Conservation (phyloP, 2,888 invertebrate species). For the Teleogryllus oceanicus region DNA sequence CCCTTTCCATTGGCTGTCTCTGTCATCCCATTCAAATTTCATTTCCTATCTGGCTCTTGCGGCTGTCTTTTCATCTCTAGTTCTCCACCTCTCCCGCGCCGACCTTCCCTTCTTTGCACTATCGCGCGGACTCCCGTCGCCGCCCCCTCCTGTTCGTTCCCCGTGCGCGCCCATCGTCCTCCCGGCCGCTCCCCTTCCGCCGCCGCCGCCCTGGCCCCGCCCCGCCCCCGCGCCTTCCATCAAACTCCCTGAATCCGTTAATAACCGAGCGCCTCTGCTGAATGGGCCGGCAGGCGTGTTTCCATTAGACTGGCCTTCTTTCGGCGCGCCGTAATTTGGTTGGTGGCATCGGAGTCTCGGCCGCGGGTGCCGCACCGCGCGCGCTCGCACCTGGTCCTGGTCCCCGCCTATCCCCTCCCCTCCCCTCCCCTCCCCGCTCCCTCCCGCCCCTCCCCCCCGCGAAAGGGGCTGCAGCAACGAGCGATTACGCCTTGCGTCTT, state of each 20-base stretch:
- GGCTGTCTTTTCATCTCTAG: no score
- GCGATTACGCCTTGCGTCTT: constrained; percentile 8
- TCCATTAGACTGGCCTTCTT: constrained; percentile 18
- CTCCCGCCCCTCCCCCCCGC: background rate
- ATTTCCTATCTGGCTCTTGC: no score
- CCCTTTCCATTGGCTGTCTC: no score
- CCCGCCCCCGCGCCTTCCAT: background rate
- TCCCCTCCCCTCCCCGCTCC: background rate
- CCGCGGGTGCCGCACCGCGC: background rate
- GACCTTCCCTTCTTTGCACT: no score
- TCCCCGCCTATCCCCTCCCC: background rate
- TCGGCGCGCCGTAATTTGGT: background rate
- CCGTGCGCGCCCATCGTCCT: background rate
- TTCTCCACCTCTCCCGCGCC: no score
- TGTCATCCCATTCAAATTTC: no score
- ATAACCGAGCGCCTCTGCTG: constrained; percentile 2
- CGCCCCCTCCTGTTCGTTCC: background rate
- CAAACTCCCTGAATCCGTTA: constrained; percentile 18
- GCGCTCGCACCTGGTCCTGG: background rate
- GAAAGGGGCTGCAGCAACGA: background rate
- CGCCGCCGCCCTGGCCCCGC: background rate
- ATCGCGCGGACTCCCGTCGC: background rate
- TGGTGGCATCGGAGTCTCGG: constrained; percentile 3
- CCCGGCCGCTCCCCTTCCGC: background rate
- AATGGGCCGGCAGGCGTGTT: constrained; percentile 1